Evolutionary conservation across 2,888 invertebrate genomes (phyloP).

Genomic region (Hipparchia sbordonii): DNA sequence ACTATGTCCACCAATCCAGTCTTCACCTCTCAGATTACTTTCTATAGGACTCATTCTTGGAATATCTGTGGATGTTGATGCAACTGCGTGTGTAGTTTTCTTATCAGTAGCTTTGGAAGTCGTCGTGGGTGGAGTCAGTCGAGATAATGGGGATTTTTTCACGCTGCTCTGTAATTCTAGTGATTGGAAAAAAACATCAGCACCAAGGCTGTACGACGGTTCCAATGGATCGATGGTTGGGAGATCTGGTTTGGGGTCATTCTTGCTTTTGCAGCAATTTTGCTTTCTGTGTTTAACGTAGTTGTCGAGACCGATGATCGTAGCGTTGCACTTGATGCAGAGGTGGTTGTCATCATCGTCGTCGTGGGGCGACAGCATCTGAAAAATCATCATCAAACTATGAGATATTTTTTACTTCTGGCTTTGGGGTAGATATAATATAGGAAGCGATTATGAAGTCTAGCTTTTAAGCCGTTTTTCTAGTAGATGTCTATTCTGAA

Average conservation of each 20-base stretch:
- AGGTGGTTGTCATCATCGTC: constrained; percentile 93
- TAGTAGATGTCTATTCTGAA: background rate
- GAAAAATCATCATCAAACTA: constrained; percentile 35
- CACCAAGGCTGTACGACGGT: constrained; percentile 85
- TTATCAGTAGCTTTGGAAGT: constrained; percentile 61
- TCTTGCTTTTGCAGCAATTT: constrained; percentile 82
- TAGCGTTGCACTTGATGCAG: constrained; percentile 93
- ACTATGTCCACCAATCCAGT: constrained; percentile 85
- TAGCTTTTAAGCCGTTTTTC: background rate
- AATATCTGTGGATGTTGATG: constrained; percentile 64
- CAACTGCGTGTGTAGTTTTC: constrained; percentile 56
- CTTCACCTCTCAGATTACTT: constrained; percentile 78
- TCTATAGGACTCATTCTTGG: constrained; percentile 72
- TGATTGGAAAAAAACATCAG: constrained; percentile 94
- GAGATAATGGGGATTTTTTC: constrained; percentile 81
- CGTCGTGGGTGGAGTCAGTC: constrained; percentile 74
- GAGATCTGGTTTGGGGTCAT: constrained; percentile 57
- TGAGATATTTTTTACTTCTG: background rate
- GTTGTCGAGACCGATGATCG: constrained; percentile 92
- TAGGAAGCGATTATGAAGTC: too few species aligned
- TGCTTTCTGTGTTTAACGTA: constrained; percentile 92
- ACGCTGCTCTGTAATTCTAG: constrained; percentile 90
- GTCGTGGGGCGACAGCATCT: constrained; percentile 83
- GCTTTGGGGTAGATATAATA: too few species aligned
- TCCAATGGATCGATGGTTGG: constrained; percentile 68